Conservation (phyloP, 2,113 vertebrate species). For the Leptosomus discolor region DNA sequence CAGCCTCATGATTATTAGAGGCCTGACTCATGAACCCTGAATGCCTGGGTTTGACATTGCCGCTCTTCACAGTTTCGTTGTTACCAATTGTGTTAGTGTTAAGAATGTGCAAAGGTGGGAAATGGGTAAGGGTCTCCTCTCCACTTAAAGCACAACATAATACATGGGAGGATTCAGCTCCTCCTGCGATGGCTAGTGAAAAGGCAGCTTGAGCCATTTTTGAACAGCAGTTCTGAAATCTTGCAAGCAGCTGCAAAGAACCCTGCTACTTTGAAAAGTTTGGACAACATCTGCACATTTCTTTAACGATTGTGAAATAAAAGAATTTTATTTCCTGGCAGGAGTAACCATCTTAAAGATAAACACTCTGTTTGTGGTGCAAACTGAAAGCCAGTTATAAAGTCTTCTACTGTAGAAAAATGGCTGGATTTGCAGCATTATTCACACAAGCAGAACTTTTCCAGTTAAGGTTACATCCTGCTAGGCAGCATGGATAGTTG, state of each 20-base stretch:
- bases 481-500: neutral
- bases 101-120: neutral
- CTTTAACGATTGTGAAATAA: slow-evolving; percentile 35
- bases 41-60: neutral
- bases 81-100: neutral
- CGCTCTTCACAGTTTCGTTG: neutral
- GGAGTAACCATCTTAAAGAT: neutral
- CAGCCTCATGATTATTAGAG: neutral
- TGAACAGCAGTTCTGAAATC: neutral
- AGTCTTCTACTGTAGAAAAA: neutral
- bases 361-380: neutral
- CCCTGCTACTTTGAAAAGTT: neutral
- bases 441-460: neutral
- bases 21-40: neutral
- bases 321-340: slow-evolving; percentile 40
- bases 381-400: neutral
- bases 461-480: slow-evolving; percentile 29
- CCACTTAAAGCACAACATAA: accelerated
- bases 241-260: slow-evolving; percentile 29
- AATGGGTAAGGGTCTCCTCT: neutral
- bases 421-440: neutral
- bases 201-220: neutral
- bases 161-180: neutral
- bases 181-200: neutral
- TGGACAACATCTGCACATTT: slow-evolving; percentile 29